Evolutionary conservation across 2,888 invertebrate genomes (phyloP), one percentile per base, ranked within the genome.

Genomic region (Ephialtes manifestator): DNA sequence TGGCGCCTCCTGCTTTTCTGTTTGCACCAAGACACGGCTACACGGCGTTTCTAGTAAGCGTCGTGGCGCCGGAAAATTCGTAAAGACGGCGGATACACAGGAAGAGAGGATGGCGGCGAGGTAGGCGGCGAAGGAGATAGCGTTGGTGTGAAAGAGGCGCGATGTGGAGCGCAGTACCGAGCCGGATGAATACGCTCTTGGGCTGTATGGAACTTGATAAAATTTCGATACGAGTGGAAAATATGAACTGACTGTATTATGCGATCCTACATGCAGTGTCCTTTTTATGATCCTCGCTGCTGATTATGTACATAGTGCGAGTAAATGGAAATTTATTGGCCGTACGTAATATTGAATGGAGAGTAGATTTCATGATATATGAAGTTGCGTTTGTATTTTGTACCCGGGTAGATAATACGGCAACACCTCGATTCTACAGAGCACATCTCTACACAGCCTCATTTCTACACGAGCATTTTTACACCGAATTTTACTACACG

Each of bases 201-300:
- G 35, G 35, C 35, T 18, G 13, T 60, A 24, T 10, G 51, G 46
- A 79, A 63, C 51, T 46, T 70, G 74, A 78, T 81, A 67, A 72
- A 86, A 83, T 81, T 85, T 81, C 78, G 58, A 75, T 81, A 74
- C 78, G 18, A 51, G 53, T 35, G 68, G 65, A 71, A 81, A 76
- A 81, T 83, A 84, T 81, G 71, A 80, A 81, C 46, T 76, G 11
- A 15, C 53, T 58, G 58, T 51, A 28, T 63, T 60, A 51, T 24
- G 35, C 63, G 10, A n/a, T 79, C 18, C 35, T 39, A 20, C 20
- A 35, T 48, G 24, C 51, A 43, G 53, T 15, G 8, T 24, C 46
- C 43, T 18, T 10, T 70, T 51, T 51, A 31, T 35, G n/a, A 28
- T 70, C 1, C 70, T 46, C 20, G 10, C 18, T 18, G 4, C 51